Percentiles rank a stretch among this genome's conserved stretches.
These are phyloP conservation scores for Epirrita christyi DNA, from an alignment of 2,888 invertebrate genomes.

Conservation along the genomic window DNA sequence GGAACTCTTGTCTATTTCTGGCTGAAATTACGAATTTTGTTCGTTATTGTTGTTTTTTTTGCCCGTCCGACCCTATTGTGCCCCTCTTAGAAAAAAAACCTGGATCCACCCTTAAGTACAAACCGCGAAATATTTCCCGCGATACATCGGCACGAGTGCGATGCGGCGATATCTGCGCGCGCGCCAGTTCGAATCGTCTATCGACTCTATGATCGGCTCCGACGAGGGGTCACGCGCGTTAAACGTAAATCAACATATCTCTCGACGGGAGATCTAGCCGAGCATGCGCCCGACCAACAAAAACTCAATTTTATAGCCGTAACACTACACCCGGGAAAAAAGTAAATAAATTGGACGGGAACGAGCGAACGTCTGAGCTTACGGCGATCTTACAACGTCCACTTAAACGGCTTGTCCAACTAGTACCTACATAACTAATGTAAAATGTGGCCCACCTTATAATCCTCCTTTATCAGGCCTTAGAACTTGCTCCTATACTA, in stretches of 20 bases:
- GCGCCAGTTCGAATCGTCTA: constrained; percentile 80
- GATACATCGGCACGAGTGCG: constrained; percentile 82
- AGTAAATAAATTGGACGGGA: constrained; percentile 77
- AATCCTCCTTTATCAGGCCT: constrained; percentile 34
- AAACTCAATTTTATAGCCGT: constrained; percentile 81
- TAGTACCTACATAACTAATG: constrained; percentile 43
- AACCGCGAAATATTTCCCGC: constrained; percentile 79
- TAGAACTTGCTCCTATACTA: constrained; percentile 36
- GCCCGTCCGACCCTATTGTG: too few species aligned
- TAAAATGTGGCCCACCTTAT: constrained; percentile 37
- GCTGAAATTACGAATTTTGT: too few species aligned
- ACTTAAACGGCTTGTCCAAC: constrained; percentile 49
- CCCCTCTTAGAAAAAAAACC: too few species aligned
- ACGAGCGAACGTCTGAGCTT: constrained; percentile 67
- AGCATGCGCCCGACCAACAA: constrained; percentile 77
- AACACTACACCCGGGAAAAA: constrained; percentile 80
- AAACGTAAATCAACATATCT: constrained; percentile 85
- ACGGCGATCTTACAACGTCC: constrained; percentile 52
- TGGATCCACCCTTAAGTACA: too few species aligned
- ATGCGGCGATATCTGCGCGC: constrained; percentile 80
- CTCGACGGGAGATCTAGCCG: constrained; percentile 82
- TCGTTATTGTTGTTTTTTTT: too few species aligned
- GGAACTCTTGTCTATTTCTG: too few species aligned
- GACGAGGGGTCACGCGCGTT: constrained; percentile 82
- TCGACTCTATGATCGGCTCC: constrained; percentile 81